These are phyloP conservation scores for Parelbella ahira DNA, from an alignment of 2,888 invertebrate genomes.

Conservation along the genomic window DNA sequence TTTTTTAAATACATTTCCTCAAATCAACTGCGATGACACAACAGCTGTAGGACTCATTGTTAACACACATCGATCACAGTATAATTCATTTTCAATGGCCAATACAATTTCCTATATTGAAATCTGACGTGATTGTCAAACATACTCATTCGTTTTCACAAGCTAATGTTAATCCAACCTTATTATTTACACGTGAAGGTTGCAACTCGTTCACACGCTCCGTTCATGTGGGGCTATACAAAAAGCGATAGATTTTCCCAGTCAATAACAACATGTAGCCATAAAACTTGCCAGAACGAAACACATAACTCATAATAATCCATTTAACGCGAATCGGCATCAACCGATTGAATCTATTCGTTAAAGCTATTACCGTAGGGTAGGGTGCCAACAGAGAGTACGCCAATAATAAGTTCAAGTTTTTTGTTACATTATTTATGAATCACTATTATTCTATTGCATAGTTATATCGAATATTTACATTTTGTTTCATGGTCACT, in stretches of 20 bases:
- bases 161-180: background rate
- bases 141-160: background rate
- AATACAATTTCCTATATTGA: conserved; percentile 24
- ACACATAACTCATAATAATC: conserved; percentile 35
- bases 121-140: conserved; percentile 19
- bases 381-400: conserved; percentile 6
- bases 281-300: conserved; percentile 24
- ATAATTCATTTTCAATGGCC: conserved; percentile 24
- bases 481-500: too few relatives aligned
- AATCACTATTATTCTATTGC: too few relatives aligned
- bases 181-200: background rate
- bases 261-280: conserved; percentile 25
- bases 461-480: too few relatives aligned
- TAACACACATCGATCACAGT: conserved; percentile 8
- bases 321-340: conserved; percentile 37
- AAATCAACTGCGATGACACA: too few relatives aligned
- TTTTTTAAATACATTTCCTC: too few relatives aligned
- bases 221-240: background rate
- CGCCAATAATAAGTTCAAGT: too few relatives aligned
- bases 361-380: conserved; percentile 19
- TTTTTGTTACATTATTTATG: too few relatives aligned
- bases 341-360: conserved; percentile 35
- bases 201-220: background rate
- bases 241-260: conserved; percentile 24
- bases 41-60: too few relatives aligned